Conservation (phyloP, 2,888 invertebrate species). For the Bembecia ichneumoniformis region DNA sequence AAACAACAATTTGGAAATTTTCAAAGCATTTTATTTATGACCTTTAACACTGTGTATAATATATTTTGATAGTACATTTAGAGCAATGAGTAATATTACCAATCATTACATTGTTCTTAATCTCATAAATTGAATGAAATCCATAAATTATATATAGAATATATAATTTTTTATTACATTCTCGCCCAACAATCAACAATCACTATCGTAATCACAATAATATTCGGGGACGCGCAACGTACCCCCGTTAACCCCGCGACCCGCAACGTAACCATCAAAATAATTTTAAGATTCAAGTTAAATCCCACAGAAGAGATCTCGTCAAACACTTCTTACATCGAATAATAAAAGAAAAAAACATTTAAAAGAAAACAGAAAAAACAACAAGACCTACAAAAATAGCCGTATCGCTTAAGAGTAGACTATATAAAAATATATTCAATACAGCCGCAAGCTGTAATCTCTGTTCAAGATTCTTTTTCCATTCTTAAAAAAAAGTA, state of each 20-base stretch:
- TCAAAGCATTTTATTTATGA: slow-evolving; percentile 73
- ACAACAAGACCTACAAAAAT: slow-evolving; percentile 66
- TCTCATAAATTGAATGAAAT: slow-evolving; percentile 67
- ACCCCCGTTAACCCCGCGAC: not conserved
- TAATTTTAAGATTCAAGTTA: not conserved
- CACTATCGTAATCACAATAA: slow-evolving; percentile 57
- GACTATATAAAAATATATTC: slow-evolving; percentile 70
- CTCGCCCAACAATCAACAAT: slow-evolving; percentile 68
- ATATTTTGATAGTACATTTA: slow-evolving; percentile 75
- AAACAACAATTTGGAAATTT: slow-evolving; percentile 65
- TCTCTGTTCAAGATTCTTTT: slow-evolving; percentile 57
- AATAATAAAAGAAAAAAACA: slow-evolving; percentile 12
- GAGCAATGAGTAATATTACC: slow-evolving; percentile 74
- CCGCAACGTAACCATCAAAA: not conserved
- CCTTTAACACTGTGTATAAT: slow-evolving; percentile 74
- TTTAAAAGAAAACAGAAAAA: slow-evolving; percentile 35
- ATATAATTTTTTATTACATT: slow-evolving; percentile 64
- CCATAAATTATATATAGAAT: slow-evolving; percentile 67
- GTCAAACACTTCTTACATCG: not conserved
- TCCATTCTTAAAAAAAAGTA: slow-evolving; percentile 54
- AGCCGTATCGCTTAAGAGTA: slow-evolving; percentile 66
- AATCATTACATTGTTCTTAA: slow-evolving; percentile 72
- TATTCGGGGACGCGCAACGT: slow-evolving; percentile 11
- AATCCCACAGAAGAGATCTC: not conserved
- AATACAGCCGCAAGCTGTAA: slow-evolving; percentile 53